Evolutionary conservation across 35 echinoderm and acorn worm species (phyloP).

Genomic region (Heliocidaris tuberculata): DNA sequence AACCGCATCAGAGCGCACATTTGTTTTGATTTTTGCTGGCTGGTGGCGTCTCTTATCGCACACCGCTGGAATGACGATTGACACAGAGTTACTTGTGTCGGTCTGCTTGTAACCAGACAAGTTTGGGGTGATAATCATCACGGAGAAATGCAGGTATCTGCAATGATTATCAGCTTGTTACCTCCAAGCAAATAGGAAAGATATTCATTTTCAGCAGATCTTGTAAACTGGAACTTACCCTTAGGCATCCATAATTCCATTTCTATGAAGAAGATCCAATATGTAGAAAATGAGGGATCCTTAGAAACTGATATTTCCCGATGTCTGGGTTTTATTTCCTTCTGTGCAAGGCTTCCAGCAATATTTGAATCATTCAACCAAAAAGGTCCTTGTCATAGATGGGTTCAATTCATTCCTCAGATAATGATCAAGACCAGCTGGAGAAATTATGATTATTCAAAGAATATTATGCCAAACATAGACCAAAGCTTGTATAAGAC

Average conservation of each 20-base stretch:
- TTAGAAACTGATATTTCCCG: not conserved
- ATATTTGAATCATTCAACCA: not conserved
- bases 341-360: not conserved
- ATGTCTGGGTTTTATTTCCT: not conserved
- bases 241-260: not conserved
- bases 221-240: not conserved
- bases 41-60: conserved; percentile 35
- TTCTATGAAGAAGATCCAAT: not conserved
- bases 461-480: too few relatives aligned
- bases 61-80: not conserved
- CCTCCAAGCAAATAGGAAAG: not conserved
- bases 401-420: too few relatives aligned
- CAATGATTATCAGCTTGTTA: not conserved
- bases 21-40: conserved; percentile 29
- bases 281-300: not conserved
- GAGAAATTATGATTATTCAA: too few relatives aligned
- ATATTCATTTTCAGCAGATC: not conserved
- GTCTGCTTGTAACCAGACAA: not conserved
- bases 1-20: conserved; percentile 32
- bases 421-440: too few relatives aligned
- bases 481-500: too few relatives aligned
- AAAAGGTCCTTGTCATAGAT: too few relatives aligned
- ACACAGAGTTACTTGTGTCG: not conserved
- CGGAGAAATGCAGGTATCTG: not conserved
- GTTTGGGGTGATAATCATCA: not conserved